A percentile compares a stretch with the other conserved stretches of the same genome.
Evolutionary conservation across 1,140 invertebrate species (phyloP).

Genomic region (Bombus waltoni): DNA sequence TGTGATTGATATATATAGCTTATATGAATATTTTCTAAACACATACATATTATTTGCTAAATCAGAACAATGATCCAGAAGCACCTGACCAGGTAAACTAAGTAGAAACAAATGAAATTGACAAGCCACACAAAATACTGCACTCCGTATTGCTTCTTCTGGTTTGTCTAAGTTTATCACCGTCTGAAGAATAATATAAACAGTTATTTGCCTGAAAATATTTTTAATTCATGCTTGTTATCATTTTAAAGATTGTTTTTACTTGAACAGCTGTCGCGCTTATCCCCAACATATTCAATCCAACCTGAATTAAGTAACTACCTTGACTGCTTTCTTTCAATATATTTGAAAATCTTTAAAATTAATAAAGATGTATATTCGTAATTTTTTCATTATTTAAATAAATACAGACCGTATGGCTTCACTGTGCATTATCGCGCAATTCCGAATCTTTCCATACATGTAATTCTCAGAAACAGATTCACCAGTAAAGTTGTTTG

Average conservation of each 20-base stretch:
- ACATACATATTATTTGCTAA: background rate
- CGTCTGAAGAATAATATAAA: background rate
- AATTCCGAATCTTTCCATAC: background rate
- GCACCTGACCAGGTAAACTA: background rate
- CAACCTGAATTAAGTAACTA: slow-evolving; percentile 7
- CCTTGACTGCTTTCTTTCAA: background rate
- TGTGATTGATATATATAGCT: too few relatives aligned
- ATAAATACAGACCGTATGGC: background rate
- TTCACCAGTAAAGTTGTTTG: too few relatives aligned
- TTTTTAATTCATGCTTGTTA: too few relatives aligned
- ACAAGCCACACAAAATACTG: background rate
- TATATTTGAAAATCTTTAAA: background rate
- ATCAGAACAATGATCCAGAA: background rate
- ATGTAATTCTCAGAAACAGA: background rate
- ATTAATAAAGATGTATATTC: background rate
- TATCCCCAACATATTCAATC: background rate
- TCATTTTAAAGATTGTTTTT: background rate
- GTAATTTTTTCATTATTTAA: background rate
- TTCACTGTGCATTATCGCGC: background rate
- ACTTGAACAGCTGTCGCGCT: slow-evolving; percentile 14
- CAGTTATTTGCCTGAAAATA: background rate
- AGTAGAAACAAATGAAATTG: background rate
- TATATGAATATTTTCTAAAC: too few relatives aligned
- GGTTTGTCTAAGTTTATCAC: background rate
- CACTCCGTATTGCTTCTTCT: background rate